Percentiles rank a stretch among this genome's conserved stretches.
These are phyloP conservation scores for Portevinia maculata DNA, from an alignment of 2,888 invertebrate genomes.

Conservation along the genomic window DNA sequence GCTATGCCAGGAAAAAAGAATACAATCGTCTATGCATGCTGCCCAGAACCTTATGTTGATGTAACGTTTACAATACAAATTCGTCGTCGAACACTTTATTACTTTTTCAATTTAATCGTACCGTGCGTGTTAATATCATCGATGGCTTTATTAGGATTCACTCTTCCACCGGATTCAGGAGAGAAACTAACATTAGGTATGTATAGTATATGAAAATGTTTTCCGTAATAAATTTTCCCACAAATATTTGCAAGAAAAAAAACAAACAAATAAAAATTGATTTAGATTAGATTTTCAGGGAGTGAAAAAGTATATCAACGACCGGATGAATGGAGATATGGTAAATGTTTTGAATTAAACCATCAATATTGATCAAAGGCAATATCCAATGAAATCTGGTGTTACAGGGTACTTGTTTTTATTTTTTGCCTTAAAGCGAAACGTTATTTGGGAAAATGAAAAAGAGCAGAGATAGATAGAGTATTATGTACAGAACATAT, in stretches of 20 bases:
- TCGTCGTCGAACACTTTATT: conserved; percentile 97
- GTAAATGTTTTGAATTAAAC: conserved; percentile 68
- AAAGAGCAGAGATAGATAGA: too few relatives aligned
- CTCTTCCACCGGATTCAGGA: conserved; percentile 94
- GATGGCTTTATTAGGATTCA: conserved; percentile 99
- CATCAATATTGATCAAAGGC: conserved; percentile 41
- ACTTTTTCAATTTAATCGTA: conserved; percentile 99
- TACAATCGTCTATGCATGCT: conserved; percentile 95
- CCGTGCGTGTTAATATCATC: conserved; percentile 99
- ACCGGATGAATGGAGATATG: conserved; percentile 45
- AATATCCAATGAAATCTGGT: conserved; percentile 46
- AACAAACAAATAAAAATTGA: conserved; percentile 40
- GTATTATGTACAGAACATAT: neutral
- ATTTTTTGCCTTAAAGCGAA: conserved; percentile 6
- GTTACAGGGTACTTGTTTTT: conserved; percentile 23
- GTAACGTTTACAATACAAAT: conserved; percentile 99
- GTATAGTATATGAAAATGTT: conserved; percentile 74
- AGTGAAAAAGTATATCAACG: conserved; percentile 19
- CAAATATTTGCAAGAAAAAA: too few relatives aligned
- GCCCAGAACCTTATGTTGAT: conserved; percentile 94
- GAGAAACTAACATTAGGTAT: conserved; percentile 83
- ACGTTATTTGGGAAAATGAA: conserved; percentile 14
- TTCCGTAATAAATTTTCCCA: conserved; percentile 19
- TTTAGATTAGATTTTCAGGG: conserved; percentile 70
- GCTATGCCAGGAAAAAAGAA: conserved; percentile 97